Evolutionary conservation across 2,888 invertebrate genomes (phyloP), one percentile per base, ranked within the genome.

Genomic region (Drosophila planitibia): DNA sequence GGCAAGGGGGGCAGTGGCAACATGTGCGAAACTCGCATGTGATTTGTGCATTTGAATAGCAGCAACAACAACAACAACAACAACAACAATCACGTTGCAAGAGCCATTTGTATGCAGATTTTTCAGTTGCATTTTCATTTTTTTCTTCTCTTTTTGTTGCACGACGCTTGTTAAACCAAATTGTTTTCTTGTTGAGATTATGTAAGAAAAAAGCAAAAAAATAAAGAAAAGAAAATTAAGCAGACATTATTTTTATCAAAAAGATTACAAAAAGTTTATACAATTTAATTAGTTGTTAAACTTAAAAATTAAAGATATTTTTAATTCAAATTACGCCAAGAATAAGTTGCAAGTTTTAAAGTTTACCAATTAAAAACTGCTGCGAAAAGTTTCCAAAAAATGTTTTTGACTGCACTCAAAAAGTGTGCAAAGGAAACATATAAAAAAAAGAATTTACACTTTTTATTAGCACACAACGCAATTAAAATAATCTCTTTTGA

Each of bases 1-100:
- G 35, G 35, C 35, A 35, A 32, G 16, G 19, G 5, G 10, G 16
- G n/a, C 0, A 19, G 35, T 10, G 25, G 35, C 32, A 58, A 67
- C 75, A 60, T 59, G 52, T 77, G 78, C 51, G 32, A 57, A 39
- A 69, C 53, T 74, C 69, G 60, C 79, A 59, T 79, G 79, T 79
- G 79, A 82, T 79, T 79, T 74, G 74, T 74, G 79, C 79, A 72
- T 72, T 77, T 72, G 55, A 77, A 54, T 53, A 61, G 63, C 64
- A 79, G 44, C 37, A 77, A 49, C 59, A 44, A 44, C 30, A 64
- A 64, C 57, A 75, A 44, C 30, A 64, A 64, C 57, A 75, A 28
- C 67, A 65, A 37, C 64, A 68, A 33, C 49, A 58, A 44, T 33
- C 19, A 28, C 25, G 37, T 65, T 62, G 67, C 63, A 63, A 67